phyloP scores from a whole-genome alignment of 1,140 invertebrate genomes.

The Campoletis sonorensis region DNA sequence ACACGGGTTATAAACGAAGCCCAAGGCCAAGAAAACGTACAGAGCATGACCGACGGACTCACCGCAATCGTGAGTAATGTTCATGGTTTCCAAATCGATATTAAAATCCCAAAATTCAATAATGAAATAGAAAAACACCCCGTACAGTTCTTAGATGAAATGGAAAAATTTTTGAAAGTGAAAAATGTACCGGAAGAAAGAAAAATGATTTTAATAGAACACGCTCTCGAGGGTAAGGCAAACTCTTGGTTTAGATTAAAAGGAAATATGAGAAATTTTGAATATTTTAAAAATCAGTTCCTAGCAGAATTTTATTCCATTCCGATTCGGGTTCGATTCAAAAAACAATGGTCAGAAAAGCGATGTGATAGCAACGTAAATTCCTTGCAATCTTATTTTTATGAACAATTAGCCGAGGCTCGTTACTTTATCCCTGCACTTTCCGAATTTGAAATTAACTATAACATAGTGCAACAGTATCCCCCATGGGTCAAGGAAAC shows the following conservation, averaged over 20 bases:
- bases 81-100: neutral
- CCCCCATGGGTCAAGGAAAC: neutral
- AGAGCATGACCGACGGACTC: neutral
- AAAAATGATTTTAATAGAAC: conserved; percentile 10
- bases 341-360: neutral
- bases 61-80: conserved; percentile 15
- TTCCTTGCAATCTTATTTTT: neutral
- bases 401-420: neutral
- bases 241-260: neutral
- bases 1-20: no score
- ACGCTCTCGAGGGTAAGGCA: neutral
- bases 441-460: neutral
- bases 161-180: conserved; percentile 19
- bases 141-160: conserved; percentile 6
- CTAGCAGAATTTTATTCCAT: no score
- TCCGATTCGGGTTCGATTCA: no score
- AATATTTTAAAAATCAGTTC: no score
- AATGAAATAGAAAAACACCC: conserved; percentile 5
- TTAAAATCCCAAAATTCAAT: conserved; percentile 29
- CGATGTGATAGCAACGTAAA: neutral
- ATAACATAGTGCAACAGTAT: neutral
- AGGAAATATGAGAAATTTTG: no score
- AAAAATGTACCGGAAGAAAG: neutral
- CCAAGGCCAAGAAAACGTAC: neutral
- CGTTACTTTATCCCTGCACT: neutral